Evolutionary conservation across 2,888 invertebrate genomes (phyloP), one percentile per base, ranked within the genome.

Genomic region (Phyllotreta striolata): DNA sequence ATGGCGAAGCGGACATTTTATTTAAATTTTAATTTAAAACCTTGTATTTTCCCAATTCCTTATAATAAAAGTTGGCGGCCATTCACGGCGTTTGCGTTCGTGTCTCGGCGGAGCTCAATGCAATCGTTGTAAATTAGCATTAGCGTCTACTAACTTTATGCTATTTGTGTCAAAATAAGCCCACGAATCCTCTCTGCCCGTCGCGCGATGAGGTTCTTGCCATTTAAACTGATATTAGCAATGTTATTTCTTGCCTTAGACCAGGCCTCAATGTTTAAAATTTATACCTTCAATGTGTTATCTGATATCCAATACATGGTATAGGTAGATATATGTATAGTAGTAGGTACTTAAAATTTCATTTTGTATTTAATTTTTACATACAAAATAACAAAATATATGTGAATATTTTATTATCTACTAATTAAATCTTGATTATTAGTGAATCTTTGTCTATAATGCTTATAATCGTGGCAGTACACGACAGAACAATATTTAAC

Each of bases 61-160:
- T 75, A 77, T 77, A 78, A 78, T 78, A 78, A 78, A 78, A 78
- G 74, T 74, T 71, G 76, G 75, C 76, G 75, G 70, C 71, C 70
- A 68, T 69, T 66, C 66, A 34, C 14, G 9, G 44, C 44, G 52
- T 54, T 54, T 56, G 24, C 57, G 39, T 77, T 77, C 74, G 74
- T 74, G 78, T 76, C 76, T 74, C 74, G 73, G 66, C 70, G 63
- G 76, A 60, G 38, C 60, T 60, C 52, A 76, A 78, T 79, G 78
- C 79, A 80, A 80, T 80, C 79, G 79, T 74, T 80, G 79, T 81
- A 81, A 81, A 81, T 81, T 80, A 79, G 80, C 79, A 80, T 81
- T 80, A 81, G 79, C 78, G 79, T 81, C 80, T 74, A 77, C 79
- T 79, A 78, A 80, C 78, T 79, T 77, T 74, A 77, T 78, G 80